Conservation (phyloP, 1,140 invertebrate genomes). For the Trigoniulus corallinus region DNA sequence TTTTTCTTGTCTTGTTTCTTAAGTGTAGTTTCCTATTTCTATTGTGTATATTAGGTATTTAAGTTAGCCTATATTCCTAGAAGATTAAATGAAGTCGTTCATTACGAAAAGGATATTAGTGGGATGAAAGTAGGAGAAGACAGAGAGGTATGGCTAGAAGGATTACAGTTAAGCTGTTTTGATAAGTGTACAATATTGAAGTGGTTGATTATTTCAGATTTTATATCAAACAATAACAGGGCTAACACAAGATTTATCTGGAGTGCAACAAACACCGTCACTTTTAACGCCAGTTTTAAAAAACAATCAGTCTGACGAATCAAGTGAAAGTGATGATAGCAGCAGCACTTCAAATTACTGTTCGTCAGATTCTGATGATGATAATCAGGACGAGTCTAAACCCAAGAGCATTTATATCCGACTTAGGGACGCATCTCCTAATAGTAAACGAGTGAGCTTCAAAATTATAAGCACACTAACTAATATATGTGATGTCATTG, state of each 20-base stretch:
- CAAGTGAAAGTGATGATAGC: conserved; percentile 20
- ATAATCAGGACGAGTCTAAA: conserved; percentile 26
- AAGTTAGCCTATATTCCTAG: conserved; percentile 89
- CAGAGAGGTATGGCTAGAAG: conserved; percentile 25
- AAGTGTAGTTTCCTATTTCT: conserved; percentile 28
- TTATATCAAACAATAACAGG: conserved; percentile 71
- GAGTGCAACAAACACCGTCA: conserved; percentile 36
- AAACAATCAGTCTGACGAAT: conserved; percentile 28
- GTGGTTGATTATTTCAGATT: conserved; percentile 30
- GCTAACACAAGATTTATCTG: conserved; percentile 58
- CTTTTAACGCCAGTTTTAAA: conserved; percentile 22
- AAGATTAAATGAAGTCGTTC: conserved; percentile 74
- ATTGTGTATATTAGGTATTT: conserved; percentile 87
- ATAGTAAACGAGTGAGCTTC: conserved; percentile 52
- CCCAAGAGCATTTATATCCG: conserved; percentile 44
- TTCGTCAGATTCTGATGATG: too few species aligned
- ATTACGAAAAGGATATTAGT: conserved; percentile 75
- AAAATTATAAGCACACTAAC: conserved; percentile 3
- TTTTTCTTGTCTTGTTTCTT: conserved; percentile 3
- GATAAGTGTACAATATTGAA: neutral
- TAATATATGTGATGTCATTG: neutral
- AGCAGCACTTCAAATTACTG: too few species aligned
- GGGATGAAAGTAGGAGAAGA: conserved; percentile 55
- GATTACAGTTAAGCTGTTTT: neutral
- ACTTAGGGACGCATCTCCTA: conserved; percentile 68